Evolutionary conservation across 2,797 vertebrate species (phyloP), one percentile per base, ranked within the genome.

Genomic region (Coluber constrictor): DNA sequence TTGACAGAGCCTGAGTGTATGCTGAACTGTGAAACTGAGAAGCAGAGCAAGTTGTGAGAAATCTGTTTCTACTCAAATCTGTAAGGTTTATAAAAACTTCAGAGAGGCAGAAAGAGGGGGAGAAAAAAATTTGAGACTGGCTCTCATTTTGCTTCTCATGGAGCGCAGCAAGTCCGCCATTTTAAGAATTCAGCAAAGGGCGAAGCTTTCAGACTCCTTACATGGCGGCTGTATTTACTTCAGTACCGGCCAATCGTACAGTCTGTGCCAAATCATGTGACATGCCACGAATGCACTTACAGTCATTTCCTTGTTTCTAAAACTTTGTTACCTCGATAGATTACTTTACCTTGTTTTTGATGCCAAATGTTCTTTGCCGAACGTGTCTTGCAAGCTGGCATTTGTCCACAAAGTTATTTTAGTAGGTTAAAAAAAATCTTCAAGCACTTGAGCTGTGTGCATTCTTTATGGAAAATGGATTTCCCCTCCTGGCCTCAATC

Each of bases 401-500:
- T 97, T 96, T 96, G 95, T 98, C 98, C 98, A 98, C 95, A 94
- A 96, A 98, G 97, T 98, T 98, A 98, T 98, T 98, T 98, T 97
- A 97, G 98, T 98, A 98, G 98, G 98, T 98, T 83, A 83, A 83
- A 83, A 97, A 97, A 97, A 97, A 97, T 98, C 97, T 97, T 96
- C 4, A 97, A 97, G 98, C 97, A 95, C 98, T 97, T 94, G 97
- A 98, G 97, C 98, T 96, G 97, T 96, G 98, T 94, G 96, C 98
- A 97, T 98, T 98, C 98, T 98, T 98, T 98, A 98, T 98, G 98
- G 98, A 98, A 98, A 98, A 98, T 98, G 98, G 98, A 98, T 98
- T 98, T 99, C 98, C 98, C 98, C 98, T 97, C 97, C 96, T 99
- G 98, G 98, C 98, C 96, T n/a, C 27, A 37, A 96, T 98, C 98